Evolutionary conservation across 2,797 vertebrate species (phyloP).

Genomic region (Channa striata): DNA sequence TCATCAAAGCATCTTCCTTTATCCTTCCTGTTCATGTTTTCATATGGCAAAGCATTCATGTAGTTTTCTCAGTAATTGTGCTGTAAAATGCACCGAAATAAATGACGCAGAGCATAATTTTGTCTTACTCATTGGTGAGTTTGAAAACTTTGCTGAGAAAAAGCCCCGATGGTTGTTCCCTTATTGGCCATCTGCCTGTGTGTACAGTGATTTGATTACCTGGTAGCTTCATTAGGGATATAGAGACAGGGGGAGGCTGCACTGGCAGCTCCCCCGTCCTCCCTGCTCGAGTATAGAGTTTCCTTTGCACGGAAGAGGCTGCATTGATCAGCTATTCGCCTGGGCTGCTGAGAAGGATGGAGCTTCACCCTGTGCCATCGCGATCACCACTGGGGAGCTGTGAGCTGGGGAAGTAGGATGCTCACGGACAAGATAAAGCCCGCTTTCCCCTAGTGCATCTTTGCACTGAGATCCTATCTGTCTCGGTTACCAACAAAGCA

Average conservation of each 20-base stretch:
- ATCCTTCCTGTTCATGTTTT: too few relatives aligned
- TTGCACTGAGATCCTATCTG: constrained; percentile 58
- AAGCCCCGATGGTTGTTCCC: constrained; percentile 41
- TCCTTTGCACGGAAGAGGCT: constrained; percentile 67
- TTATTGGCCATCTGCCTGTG: constrained; percentile 79
- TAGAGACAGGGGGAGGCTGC: constrained; percentile 62
- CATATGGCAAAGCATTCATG: too few relatives aligned
- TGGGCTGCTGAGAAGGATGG: constrained; percentile 29
- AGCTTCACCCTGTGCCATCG: constrained; percentile 54
- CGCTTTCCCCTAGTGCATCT: constrained; percentile 55
- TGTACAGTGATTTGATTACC: constrained; percentile 77
- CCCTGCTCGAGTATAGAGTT: constrained; percentile 69
- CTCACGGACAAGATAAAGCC: constrained; percentile 24
- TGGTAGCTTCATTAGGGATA: constrained; percentile 72
- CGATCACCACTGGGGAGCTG: constrained; percentile 35
- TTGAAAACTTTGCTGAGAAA: constrained; percentile 53
- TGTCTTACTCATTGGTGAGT: constrained; percentile 19
- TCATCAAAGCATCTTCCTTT: neutral
- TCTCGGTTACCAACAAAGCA: constrained; percentile 39
- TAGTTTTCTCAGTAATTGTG: too few relatives aligned
- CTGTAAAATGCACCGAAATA: neutral
- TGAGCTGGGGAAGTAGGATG: constrained; percentile 43
- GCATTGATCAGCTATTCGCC: constrained; percentile 74
- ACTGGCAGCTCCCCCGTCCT: constrained; percentile 64
- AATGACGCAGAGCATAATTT: constrained; percentile 12